Conservation (phyloP, 1,140 invertebrate species). For the Bombus waltoni region DNA sequence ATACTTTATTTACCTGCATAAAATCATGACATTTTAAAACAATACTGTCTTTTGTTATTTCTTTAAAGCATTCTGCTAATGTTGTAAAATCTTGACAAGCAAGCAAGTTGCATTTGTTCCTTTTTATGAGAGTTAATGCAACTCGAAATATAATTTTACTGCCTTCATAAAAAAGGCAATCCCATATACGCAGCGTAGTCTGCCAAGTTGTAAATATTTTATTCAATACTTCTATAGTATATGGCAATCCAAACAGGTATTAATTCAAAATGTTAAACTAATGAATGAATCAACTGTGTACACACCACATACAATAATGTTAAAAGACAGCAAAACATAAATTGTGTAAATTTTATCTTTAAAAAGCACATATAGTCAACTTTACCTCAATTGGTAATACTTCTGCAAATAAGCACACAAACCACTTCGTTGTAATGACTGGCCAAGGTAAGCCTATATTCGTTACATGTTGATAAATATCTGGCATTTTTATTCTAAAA, state of each 20-base stretch:
- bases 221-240: slow-evolving; percentile 46
- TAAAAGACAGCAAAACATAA: slow-evolving; percentile 10
- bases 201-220: slow-evolving; percentile 75
- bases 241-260: slow-evolving; percentile 50
- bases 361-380: slow-evolving; percentile 31
- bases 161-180: slow-evolving; percentile 97
- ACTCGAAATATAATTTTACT: slow-evolving; percentile 94
- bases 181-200: slow-evolving; percentile 96
- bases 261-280: slow-evolving; percentile 45
- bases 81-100: slow-evolving; percentile 89
- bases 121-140: slow-evolving; percentile 91
- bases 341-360: background rate
- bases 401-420: slow-evolving; percentile 96
- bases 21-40: slow-evolving; percentile 92
- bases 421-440: slow-evolving; percentile 96
- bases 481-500: slow-evolving; percentile 89
- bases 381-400: slow-evolving; percentile 93
- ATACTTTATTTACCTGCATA: slow-evolving; percentile 86
- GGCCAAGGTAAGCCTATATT: slow-evolving; percentile 92
- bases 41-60: slow-evolving; percentile 88
- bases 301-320: slow-evolving; percentile 24
- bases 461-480: slow-evolving; percentile 90
- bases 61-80: slow-evolving; percentile 90
- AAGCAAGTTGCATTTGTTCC: slow-evolving; percentile 88
- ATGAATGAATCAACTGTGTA: slow-evolving; percentile 34